A percentile compares a stretch with the other conserved stretches of the same genome.
phyloP scores from a whole-genome alignment of 2,113 vertebrate species.

The Machaerirhynchus nigripectus region DNA sequence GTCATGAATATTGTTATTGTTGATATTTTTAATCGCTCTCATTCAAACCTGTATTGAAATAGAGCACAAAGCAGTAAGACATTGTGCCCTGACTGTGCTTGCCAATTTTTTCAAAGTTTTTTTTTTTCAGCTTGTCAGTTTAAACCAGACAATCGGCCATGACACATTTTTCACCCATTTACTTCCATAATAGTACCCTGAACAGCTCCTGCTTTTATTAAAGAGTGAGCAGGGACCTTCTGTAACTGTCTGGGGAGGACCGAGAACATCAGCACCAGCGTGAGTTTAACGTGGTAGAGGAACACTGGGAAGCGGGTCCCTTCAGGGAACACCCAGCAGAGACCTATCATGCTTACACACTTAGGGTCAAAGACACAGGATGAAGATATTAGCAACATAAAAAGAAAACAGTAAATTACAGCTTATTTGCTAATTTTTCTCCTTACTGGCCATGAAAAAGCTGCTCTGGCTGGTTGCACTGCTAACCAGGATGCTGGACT shows the following conservation, averaged over 20 bases:
- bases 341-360: background rate
- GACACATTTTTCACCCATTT: background rate
- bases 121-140: background rate
- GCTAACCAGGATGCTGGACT: background rate
- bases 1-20: background rate
- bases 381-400: background rate
- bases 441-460: background rate
- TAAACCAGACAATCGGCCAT: background rate
- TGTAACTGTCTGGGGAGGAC: background rate
- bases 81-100: background rate
- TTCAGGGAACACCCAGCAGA: background rate
- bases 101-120: background rate
- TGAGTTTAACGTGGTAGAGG: background rate
- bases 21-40: background rate
- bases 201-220: background rate
- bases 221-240: background rate
- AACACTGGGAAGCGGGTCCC: background rate
- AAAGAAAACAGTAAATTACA: background rate
- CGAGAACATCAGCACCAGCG: fast-evolving
- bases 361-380: background rate
- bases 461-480: background rate
- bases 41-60: background rate
- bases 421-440: background rate
- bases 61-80: background rate
- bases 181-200: background rate